Base-by-base conservation (phyloP, 2,888 invertebrate species). In the Cremastinae sp. region DNA sequence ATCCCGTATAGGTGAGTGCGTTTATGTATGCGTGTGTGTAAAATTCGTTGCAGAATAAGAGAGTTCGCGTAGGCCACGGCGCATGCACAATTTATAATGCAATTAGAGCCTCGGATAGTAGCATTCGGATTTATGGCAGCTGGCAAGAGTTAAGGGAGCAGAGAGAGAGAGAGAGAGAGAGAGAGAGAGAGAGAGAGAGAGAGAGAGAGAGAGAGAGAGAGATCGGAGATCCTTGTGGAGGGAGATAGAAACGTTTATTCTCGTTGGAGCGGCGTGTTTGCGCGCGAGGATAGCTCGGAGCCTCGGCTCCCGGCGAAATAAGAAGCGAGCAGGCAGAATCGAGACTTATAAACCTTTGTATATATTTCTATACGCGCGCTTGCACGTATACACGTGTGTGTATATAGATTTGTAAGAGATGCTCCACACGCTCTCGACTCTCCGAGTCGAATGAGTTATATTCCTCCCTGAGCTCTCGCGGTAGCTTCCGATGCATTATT, bases 61-160 rank as follows among this genome's bases (percentile, higher is more conserved):
- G 70, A 71, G 83, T 84, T 84, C 81, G 84, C 80, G 83, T 82
- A 82, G 84, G 80, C 82, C 82, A 84, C 77, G 84, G 84, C 81
- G 82, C 85, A 86, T 86, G 84, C 88, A 87, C 88, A 89, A 89
- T 89, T 89, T 89, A 89, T 89, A 89, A 89, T 89, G 89, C 89
- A 89, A 89, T 89, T 89, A 89, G 88, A 88, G 87, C 86, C 87
- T 85, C 80, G 84, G 87, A 87, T 88, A 86, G 88, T 88, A 88
- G 88, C 87, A 84, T 85, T 83, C 88, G 88, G 86, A 89, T 89
- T 89, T 89, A 89, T 88, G 88, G 88, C 86, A 85, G 88, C 82
- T 81, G 83, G 83, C 84, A 78, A 75, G 78, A 73, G 78, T 71
- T 64, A 77, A 74, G 76, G 76, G 73, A 74, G 78, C 61, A 43